Conservation (phyloP, 2,797 vertebrate genomes). For the Halcyon badia region DNA sequence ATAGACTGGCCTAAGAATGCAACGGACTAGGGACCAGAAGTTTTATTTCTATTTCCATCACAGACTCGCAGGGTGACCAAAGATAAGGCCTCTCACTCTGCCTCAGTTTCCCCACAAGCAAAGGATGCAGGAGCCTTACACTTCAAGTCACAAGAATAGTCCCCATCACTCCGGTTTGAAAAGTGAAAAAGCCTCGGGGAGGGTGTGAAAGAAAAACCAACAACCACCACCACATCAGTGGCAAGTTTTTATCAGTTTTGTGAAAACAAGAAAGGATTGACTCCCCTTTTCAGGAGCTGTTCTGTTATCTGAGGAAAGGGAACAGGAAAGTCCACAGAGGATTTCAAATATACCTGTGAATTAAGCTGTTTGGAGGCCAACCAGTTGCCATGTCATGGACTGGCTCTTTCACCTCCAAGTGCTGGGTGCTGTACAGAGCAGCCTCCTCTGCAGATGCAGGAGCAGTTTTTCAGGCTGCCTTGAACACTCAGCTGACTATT, state of each 20-base stretch:
- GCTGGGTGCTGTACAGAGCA: not conserved
- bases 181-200: not conserved
- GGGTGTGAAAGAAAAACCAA: not conserved
- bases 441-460: not conserved
- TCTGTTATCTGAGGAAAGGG: not conserved
- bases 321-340: not conserved
- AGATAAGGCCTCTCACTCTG: not conserved
- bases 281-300: not conserved
- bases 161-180: not conserved
- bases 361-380: not conserved
- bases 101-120: not conserved
- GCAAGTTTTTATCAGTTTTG: not conserved
- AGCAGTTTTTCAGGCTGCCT: not conserved
- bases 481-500: not conserved
- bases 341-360: not conserved
- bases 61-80: not conserved
- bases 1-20: not conserved
- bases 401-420: not conserved
- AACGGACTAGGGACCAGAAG: not conserved
- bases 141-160: not conserved
- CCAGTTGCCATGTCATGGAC: not conserved
- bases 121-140: not conserved
- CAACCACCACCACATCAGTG: not conserved
- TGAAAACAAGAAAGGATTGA: not conserved
- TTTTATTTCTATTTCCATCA: not conserved